Conservation (phyloP, 2,797 vertebrate species). For the Sitta carolinensis region DNA sequence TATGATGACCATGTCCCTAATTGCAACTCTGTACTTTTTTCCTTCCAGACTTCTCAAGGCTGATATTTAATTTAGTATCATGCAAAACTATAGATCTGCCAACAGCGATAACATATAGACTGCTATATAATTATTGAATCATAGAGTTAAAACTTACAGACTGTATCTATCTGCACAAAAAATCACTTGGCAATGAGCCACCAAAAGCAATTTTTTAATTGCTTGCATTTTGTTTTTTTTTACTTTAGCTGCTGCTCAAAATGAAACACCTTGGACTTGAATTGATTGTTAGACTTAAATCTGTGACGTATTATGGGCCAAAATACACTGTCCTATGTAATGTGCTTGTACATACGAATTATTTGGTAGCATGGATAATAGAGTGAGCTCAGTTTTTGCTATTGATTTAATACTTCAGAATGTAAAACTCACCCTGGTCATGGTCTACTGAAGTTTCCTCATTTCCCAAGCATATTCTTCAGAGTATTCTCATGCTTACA, state of each 20-base stretch:
- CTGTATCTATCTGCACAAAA: conserved; percentile 30
- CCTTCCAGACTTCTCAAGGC: not conserved
- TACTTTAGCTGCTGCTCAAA: conserved; percentile 64
- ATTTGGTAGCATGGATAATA: not conserved
- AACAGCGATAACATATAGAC: conserved; percentile 8
- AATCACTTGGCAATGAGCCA: conserved; percentile 61
- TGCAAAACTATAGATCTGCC: conserved; percentile 17
- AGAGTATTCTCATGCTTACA: not conserved
- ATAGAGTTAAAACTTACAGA: conserved; percentile 52
- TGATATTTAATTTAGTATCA: conserved; percentile 35
- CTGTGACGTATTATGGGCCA: conserved; percentile 31
- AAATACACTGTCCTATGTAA: conserved; percentile 48
- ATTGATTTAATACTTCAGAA: not conserved
- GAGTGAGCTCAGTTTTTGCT: not conserved
- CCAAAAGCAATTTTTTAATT: conserved; percentile 18
- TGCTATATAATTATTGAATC: conserved; percentile 38
- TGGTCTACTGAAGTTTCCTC: not conserved
- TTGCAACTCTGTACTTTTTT: not conserved
- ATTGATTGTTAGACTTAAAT: conserved; percentile 69
- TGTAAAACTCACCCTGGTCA: not conserved
- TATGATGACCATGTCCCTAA: not conserved
- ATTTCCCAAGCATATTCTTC: not conserved
- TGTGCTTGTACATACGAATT: conserved; percentile 49
- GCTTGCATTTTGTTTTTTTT: conserved; percentile 45
- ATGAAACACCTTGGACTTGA: conserved; percentile 59